phyloP scores from a whole-genome alignment of 1,140 invertebrate species.

The Aphis gossypii region DNA sequence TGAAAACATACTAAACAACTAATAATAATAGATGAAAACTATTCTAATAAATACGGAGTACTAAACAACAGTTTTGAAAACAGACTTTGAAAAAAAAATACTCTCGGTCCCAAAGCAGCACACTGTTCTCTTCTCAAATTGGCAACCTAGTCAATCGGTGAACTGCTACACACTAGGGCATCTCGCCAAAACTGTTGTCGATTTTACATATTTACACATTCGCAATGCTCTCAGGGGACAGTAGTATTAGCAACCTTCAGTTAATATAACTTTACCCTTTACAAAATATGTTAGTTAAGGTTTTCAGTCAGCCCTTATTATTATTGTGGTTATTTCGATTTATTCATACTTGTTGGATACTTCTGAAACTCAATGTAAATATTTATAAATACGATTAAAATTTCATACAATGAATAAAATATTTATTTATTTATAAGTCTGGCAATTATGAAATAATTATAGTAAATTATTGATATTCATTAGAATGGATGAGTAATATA shows the following conservation, averaged over 20 bases:
- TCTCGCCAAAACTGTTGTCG: constrained; percentile 24
- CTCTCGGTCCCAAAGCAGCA: background rate
- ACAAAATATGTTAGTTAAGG: background rate
- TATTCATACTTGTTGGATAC: background rate
- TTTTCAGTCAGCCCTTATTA: background rate
- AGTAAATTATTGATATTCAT: too few relatives aligned
- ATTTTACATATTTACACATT: constrained; percentile 40
- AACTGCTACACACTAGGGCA: constrained; percentile 28
- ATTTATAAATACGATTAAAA: background rate
- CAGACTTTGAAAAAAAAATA: background rate
- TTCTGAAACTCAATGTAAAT: background rate
- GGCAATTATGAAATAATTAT: background rate
- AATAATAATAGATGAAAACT: background rate
- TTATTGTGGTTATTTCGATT: background rate
- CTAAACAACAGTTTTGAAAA: constrained; percentile 21
- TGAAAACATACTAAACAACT: background rate
- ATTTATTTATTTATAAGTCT: too few relatives aligned
- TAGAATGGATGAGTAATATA: too few relatives aligned
- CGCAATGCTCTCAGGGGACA: background rate
- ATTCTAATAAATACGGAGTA: background rate
- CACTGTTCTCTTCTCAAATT: background rate
- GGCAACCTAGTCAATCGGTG: constrained; percentile 31
- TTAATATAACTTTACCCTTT: constrained; percentile 4
- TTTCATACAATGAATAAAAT: background rate
- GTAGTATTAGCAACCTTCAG: constrained; percentile 27